phyloP scores from a whole-genome alignment of 2,113 vertebrate species.

The Strix uralensis region DNA sequence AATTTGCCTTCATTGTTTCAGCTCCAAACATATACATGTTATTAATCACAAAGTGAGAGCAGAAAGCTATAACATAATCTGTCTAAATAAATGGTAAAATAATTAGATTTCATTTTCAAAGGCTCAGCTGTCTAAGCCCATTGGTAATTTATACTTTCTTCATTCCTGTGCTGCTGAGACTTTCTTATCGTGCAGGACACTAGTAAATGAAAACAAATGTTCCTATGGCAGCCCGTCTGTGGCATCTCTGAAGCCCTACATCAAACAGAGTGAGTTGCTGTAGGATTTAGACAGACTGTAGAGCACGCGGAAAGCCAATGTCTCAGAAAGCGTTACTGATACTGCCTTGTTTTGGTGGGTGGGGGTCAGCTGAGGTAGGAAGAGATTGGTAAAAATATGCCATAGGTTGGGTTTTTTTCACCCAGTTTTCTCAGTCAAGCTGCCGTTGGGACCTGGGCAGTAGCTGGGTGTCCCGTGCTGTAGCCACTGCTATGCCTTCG shows the following conservation, averaged over 20 bases:
- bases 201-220: conserved; percentile 38
- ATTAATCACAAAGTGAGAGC: not conserved
- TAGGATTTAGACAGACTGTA: not conserved
- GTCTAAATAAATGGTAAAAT: conserved; percentile 15
- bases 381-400: not conserved
- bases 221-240: conserved; percentile 2
- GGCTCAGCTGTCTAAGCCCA: not conserved
- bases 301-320: not conserved
- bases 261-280: not conserved
- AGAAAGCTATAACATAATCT: not conserved
- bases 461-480: not conserved
- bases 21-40: not conserved
- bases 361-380: not conserved
- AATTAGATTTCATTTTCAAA: conserved; percentile 37
- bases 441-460: not conserved
- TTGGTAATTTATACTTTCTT: not conserved
- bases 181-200: not conserved
- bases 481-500: fast-evolving
- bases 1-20: not conserved
- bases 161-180: not conserved
- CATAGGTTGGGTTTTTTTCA: not conserved
- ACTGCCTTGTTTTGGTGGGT: not conserved
- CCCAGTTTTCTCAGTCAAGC: not conserved
- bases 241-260: not conserved
- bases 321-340: not conserved